A percentile compares a stretch with the other conserved stretches of the same genome.
Evolutionary conservation across 2,113 vertebrate genomes (phyloP).

Genomic region (Brienomyrus brachyistius): DNA sequence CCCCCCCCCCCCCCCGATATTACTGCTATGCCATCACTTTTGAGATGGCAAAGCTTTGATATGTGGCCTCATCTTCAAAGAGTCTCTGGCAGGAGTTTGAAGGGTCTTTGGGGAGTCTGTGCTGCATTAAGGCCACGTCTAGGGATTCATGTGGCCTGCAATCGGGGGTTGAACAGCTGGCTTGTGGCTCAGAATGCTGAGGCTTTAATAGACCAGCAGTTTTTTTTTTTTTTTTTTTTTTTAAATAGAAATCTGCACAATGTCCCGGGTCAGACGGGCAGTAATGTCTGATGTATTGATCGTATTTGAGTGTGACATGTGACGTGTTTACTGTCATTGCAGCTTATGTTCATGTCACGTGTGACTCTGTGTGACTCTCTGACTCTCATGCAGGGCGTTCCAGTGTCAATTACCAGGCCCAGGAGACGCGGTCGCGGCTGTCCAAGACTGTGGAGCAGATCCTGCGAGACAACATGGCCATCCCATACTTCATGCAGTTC

Average conservation of each 20-base stretch:
- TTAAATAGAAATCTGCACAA: background rate
- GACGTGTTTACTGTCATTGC: background rate
- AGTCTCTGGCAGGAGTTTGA: background rate
- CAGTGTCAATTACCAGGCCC: slow-evolving; percentile 85
- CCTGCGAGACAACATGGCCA: slow-evolving; percentile 75
- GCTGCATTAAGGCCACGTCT: background rate
- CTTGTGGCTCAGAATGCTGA: background rate
- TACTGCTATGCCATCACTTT: background rate
- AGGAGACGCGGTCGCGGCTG: slow-evolving; percentile 89
- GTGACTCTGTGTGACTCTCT: background rate
- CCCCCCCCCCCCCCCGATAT: background rate
- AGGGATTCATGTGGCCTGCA: background rate
- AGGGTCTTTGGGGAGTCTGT: background rate
- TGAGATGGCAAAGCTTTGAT: background rate
- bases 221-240: background rate
- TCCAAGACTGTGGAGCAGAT: slow-evolving; percentile 93
- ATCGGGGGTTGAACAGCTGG: background rate
- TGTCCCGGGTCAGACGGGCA: background rate
- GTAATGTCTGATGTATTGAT: background rate
- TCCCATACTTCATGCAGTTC: slow-evolving; percentile 88
- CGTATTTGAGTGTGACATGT: background rate
- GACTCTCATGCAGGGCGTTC: slow-evolving; percentile 75
- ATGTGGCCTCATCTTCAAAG: background rate
- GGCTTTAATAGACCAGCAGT: background rate
- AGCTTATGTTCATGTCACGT: background rate